These are phyloP conservation scores for Lycorma delicatula DNA, from an alignment of 1,140 invertebrate species.

Conservation along the genomic window DNA sequence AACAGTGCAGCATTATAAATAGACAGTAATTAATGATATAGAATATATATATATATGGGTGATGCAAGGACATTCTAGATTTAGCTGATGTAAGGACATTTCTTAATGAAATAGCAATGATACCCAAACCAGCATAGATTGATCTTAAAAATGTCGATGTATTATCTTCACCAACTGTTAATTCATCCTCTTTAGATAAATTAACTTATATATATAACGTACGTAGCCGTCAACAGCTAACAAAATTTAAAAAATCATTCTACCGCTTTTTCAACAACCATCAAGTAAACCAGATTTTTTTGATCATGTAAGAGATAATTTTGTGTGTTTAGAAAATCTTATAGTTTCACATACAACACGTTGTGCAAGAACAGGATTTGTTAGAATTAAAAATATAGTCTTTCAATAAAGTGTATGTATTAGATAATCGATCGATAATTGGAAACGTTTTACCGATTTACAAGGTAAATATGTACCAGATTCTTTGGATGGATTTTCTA, in stretches of 20 bases:
- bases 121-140: conserved; percentile 76
- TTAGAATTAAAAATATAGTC: conserved; percentile 81
- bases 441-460: conserved; percentile 74
- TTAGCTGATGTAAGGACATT: conserved; percentile 84
- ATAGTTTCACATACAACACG: conserved; percentile 57
- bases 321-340: conserved; percentile 77
- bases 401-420: conserved; percentile 86
- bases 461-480: conserved; percentile 73
- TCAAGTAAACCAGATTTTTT: conserved; percentile 64
- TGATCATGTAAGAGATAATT: conserved; percentile 47
- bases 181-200: neutral
- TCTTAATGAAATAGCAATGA: conserved; percentile 77
- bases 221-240: conserved; percentile 30
- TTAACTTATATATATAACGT: no score
- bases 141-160: conserved; percentile 52
- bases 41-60: no score
- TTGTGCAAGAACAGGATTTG: conserved; percentile 72
- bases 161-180: conserved; percentile 13
- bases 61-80: no score
- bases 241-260: conserved; percentile 37
- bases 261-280: conserved; percentile 78
- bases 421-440: conserved; percentile 76
- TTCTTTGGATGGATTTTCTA: conserved; percentile 87
- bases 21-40: no score
- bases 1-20: no score